These are phyloP conservation scores for Ganaspis sp. DNA, from an alignment of 1,140 invertebrate species.

Conservation along the genomic window DNA sequence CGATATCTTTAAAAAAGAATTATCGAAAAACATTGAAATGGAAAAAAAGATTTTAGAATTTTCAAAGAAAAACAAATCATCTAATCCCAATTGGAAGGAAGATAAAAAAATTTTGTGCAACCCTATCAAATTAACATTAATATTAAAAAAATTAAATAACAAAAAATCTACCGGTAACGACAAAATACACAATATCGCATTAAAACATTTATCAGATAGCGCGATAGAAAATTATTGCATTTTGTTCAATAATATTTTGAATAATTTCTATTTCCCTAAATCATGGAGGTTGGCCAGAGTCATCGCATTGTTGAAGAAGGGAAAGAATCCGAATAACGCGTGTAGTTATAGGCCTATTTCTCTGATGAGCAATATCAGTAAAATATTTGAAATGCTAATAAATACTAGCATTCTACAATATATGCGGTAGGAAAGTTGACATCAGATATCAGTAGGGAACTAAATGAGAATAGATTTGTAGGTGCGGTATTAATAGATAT, in stretches of 20 bases:
- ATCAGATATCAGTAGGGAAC: not conserved
- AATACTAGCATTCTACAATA: not conserved
- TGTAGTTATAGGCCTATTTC: slow-evolving; percentile 36
- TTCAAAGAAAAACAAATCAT: slow-evolving; percentile 30
- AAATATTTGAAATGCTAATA: slow-evolving; percentile 40
- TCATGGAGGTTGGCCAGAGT: slow-evolving; percentile 43
- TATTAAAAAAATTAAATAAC: slow-evolving; percentile 42
- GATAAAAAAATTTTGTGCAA: not conserved
- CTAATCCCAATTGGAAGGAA: slow-evolving; percentile 15
- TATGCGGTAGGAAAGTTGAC: not conserved
- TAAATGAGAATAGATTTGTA: not conserved
- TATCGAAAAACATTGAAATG: too few species aligned
- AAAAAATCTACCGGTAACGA: slow-evolving; percentile 38
- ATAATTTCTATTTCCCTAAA: slow-evolving; percentile 32
- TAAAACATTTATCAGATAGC: slow-evolving; percentile 35
- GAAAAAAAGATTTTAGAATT: too few species aligned
- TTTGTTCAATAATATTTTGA: slow-evolving; percentile 41
- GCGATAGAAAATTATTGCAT: slow-evolving; percentile 7
- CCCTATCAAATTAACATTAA: not conserved
- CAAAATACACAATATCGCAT: slow-evolving; percentile 37
- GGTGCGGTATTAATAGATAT: too few species aligned
- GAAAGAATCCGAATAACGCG: not conserved
- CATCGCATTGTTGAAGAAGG: slow-evolving; percentile 38
- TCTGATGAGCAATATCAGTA: slow-evolving; percentile 36
- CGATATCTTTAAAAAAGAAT: too few species aligned